Percentiles rank a stretch among this genome's conserved stretches.
Evolutionary conservation across 1,140 invertebrate genomes (phyloP).

Genomic region (Drosophila insularis): DNA sequence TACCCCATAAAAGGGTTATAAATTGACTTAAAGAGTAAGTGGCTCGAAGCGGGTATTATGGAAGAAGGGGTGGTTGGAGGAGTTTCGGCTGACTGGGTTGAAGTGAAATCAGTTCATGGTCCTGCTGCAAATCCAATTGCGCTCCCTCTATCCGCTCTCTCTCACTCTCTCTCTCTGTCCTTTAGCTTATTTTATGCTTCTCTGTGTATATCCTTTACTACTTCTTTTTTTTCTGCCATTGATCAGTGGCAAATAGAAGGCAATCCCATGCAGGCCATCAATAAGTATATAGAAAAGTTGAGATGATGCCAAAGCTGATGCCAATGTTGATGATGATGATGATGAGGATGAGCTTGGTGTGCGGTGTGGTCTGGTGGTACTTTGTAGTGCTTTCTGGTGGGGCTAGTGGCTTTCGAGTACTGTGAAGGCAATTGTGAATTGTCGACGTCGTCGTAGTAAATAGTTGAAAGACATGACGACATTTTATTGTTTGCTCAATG

Average conservation of each 20-base stretch:
- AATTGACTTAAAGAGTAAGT: constrained; percentile 39
- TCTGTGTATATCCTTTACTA: constrained; percentile 1
- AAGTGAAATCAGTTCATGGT: constrained; percentile 28
- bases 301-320: neutral
- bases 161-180: neutral
- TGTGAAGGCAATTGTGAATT: constrained; percentile 48
- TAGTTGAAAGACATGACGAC: constrained; percentile 59
- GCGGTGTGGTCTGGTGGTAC: neutral
- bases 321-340: neutral
- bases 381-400: neutral
- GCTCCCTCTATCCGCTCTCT: neutral
- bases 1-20: constrained; percentile 64
- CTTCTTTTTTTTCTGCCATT: constrained; percentile 21
- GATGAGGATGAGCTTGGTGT: neutral
- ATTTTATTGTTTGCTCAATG: constrained; percentile 69
- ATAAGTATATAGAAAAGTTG: constrained; percentile 22
- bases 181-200: neutral
- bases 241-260: constrained; percentile 17
- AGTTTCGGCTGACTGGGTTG: constrained; percentile 1
- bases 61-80: neutral
- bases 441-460: constrained; percentile 20
- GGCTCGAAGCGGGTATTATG: neutral
- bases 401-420: constrained; percentile 20
- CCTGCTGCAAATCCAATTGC: constrained; percentile 51
- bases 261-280: constrained; percentile 39